Conservation (phyloP, 2,888 invertebrate species). For the Eudasyphora cyanicolor region DNA sequence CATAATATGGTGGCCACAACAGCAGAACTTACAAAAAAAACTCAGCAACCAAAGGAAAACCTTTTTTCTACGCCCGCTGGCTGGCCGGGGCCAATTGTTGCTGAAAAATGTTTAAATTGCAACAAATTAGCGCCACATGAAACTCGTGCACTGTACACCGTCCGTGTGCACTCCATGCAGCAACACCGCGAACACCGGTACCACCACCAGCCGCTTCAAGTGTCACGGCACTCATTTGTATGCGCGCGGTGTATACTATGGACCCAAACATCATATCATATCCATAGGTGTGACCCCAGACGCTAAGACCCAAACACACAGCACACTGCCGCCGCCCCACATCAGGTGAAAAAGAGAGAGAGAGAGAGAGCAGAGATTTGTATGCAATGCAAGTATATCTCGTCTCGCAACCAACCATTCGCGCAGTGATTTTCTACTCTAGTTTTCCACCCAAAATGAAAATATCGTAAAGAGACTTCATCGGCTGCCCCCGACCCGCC, state of each 20-base stretch:
- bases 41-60: conserved; percentile 10
- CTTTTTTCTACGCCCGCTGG: not conserved
- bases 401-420: not conserved
- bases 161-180: not conserved
- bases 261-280: no score
- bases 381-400: not conserved
- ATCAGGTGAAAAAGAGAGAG: not conserved
- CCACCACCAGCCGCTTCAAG: conserved; percentile 13
- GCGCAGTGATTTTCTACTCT: not conserved
- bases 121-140: conserved; percentile 57
- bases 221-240: conserved; percentile 58
- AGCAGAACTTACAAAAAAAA: not conserved
- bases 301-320: no score
- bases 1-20: conserved; percentile 1
- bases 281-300: conserved; percentile 58
- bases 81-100: conserved; percentile 25
- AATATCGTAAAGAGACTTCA: no score
- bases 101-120: conserved; percentile 42
- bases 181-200: not conserved
- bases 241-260: not conserved
- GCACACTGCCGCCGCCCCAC: conserved; percentile 6
- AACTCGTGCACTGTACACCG: not conserved
- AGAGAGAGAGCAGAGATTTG: conserved; percentile 7
- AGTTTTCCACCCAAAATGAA: not conserved
- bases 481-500: no score